Percentiles rank a stretch among this genome's conserved stretches.
These are phyloP conservation scores for Malacoctenus gilli DNA, from an alignment of 2,797 vertebrate species.

Conservation along the genomic window DNA sequence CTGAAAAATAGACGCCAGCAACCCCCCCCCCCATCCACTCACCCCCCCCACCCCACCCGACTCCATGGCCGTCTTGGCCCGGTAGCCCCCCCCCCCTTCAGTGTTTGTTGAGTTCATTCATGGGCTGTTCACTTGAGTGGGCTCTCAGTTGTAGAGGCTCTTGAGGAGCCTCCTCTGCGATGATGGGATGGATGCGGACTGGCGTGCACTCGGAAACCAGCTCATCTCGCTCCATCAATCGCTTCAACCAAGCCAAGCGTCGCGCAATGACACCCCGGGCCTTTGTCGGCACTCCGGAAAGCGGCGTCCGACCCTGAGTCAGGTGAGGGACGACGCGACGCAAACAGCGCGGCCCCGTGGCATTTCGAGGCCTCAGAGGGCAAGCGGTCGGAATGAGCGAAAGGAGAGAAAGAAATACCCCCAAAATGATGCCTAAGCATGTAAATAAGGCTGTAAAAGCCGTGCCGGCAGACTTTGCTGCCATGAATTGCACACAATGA, in stretches of 20 bases:
- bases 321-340: neutral
- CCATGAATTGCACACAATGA: conserved; percentile 6
- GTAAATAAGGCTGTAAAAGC: neutral
- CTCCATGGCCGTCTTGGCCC: conserved; percentile 15
- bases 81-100: neutral
- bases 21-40: too few relatives aligned
- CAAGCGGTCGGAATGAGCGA: neutral
- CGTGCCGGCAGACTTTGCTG: neutral
- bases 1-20: conserved; percentile 6
- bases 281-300: neutral
- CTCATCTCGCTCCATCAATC: conserved; percentile 16
- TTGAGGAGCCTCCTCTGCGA: conserved; percentile 26
- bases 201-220: conserved; percentile 29
- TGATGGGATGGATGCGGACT: conserved; percentile 4
- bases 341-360: neutral
- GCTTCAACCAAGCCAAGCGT: conserved; percentile 25
- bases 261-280: conserved; percentile 26
- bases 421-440: neutral
- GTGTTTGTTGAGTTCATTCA: neutral
- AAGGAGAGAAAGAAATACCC: neutral
- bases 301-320: neutral
- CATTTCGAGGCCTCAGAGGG: conserved; percentile 4
- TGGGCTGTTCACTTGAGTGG: conserved; percentile 1
- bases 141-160: conserved; percentile 25
- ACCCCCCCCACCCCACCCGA: too few relatives aligned